phyloP scores from a whole-genome alignment of 2,888 invertebrate species.

The Plusia festucae region DNA sequence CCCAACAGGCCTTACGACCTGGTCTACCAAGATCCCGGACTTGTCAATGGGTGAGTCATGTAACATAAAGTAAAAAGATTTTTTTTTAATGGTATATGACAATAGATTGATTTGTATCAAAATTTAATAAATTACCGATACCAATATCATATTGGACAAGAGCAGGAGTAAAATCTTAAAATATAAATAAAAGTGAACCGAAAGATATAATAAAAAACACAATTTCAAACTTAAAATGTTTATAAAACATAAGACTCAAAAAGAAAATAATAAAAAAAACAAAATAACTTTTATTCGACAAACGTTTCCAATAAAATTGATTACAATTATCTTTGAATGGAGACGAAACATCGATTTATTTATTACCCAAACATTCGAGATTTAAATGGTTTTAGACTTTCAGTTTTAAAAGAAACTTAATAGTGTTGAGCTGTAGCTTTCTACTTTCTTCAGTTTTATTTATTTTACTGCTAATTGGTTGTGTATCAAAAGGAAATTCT shows the following conservation, averaged over 20 bases:
- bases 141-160: background rate
- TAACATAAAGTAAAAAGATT: too few species aligned
- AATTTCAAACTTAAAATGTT: too few species aligned
- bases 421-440: slow-evolving; percentile 23
- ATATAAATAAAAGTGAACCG: background rate
- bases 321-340: background rate
- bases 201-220: too few species aligned
- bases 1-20: slow-evolving; percentile 72
- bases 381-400: slow-evolving; percentile 16
- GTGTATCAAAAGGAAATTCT: background rate
- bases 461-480: background rate
- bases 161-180: background rate
- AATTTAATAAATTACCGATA: too few species aligned
- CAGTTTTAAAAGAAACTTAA: slow-evolving; percentile 6
- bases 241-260: background rate
- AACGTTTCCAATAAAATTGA: slow-evolving; percentile 8
- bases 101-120: too few species aligned
- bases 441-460: slow-evolving; percentile 31
- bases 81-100: too few species aligned
- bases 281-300: slow-evolving; percentile 2
- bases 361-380: background rate
- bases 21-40: slow-evolving; percentile 71
- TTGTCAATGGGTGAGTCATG: slow-evolving; percentile 71
- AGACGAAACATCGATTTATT: slow-evolving; percentile 12
- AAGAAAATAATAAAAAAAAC: background rate